Evolutionary conservation across 2,797 vertebrate genomes (phyloP).

Genomic region (Triplophysa bombifrons): DNA sequence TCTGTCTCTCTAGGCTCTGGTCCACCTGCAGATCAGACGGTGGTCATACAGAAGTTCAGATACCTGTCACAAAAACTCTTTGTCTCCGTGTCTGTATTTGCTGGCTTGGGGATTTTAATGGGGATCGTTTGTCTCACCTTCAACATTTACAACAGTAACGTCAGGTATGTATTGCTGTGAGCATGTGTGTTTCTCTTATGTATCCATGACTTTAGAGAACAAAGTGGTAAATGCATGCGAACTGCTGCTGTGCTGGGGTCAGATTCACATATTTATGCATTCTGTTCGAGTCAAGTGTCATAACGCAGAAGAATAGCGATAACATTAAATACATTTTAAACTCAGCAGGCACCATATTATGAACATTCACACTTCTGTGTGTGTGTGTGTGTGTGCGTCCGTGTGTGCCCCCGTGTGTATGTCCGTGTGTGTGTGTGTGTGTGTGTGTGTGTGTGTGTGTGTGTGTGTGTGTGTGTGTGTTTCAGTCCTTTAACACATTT

Average conservation of each 20-base stretch:
- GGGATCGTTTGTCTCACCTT: constrained; percentile 90
- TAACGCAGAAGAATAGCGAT: no score
- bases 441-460: no score
- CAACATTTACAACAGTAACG: constrained; percentile 94
- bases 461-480: neutral
- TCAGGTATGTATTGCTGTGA: constrained; percentile 77
- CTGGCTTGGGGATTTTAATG: constrained; percentile 88
- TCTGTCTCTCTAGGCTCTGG: constrained; percentile 71
- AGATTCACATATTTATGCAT: constrained; percentile 41
- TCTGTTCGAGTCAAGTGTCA: neutral
- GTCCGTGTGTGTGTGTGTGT: no score
- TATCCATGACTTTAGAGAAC: constrained; percentile 23
- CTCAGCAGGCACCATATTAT: neutral
- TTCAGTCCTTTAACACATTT: no score
- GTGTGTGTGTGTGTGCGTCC: no score
- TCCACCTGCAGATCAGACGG: constrained; percentile 89
- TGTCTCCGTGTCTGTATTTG: constrained; percentile 87
- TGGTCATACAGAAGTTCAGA: constrained; percentile 89
- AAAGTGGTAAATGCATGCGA: constrained; percentile 29
- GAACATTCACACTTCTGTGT: constrained; percentile 26
- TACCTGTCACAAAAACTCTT: constrained; percentile 94
- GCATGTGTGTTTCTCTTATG: constrained; percentile 4
- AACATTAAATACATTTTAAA: no score
- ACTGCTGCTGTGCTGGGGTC: constrained; percentile 10
- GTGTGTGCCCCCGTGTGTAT: no score